Base-by-base conservation (phyloP, 2,888 invertebrate species). In the Malacosoma neustria region DNA sequence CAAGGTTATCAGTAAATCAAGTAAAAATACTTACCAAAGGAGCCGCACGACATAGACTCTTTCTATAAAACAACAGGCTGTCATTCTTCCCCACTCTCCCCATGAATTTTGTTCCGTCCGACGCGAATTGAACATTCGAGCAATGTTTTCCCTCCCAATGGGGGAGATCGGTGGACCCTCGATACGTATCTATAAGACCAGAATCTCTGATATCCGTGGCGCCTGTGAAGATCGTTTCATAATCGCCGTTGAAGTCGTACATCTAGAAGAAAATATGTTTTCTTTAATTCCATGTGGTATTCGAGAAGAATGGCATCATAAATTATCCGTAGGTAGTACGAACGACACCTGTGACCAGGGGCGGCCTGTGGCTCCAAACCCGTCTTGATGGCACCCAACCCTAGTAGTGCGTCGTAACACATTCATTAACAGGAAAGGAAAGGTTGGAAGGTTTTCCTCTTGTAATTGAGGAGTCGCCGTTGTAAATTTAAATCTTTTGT, bases 51-150 rank as follows among this genome's bases (percentile, higher is more conserved):
- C 96, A 97, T 58, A 96, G 87, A 61, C 95, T 95, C 65, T 94
- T 94, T 42, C 95, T 88, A 71, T 89, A 97, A 73, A 96, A 94
- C 40, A 90, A 67, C 0, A 95, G 67, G 0, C 88, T 87, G 9
- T 94, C 92, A 42, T 93, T 91, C 9, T 87, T 88, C 13, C 84
- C 57, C 1, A 95, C 87, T 35, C 89, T 89, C 9, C 94, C 91
- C 12, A 87, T 89, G 69, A 95, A 97, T 68, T 95, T 96, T 11
- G 93, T 92, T 1, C 95, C 96, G 61, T 96, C 96, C 0, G 95
- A 95, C 0, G 94, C 89, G 13, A 90, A 88, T 41, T 89, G 88
- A 4, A 96, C 89, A 53, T 91, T 91, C 33, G 92, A 93, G 62
- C 96, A 96, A 39, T 90, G 90, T 32, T 90, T 88, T 1, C 89